Percentiles rank a stretch among this genome's conserved stretches.
These are phyloP conservation scores for Aegotheles bennettii DNA, from an alignment of 2,113 vertebrate species.

Conservation along the genomic window DNA sequence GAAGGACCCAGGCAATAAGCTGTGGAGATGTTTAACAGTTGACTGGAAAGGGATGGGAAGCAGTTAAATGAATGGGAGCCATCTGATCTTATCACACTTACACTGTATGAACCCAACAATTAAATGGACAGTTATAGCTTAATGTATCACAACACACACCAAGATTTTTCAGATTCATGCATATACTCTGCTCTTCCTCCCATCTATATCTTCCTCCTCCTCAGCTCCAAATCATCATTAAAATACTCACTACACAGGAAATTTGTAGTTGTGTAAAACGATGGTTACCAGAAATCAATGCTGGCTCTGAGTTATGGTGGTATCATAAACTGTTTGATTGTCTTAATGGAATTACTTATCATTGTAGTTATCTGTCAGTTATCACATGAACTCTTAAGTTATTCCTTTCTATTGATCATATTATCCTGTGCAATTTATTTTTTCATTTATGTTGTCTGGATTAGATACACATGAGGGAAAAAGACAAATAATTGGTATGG, in stretches of 20 bases:
- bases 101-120: background rate
- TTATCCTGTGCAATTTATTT: background rate
- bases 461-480: background rate
- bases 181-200: background rate
- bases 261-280: background rate
- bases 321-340: background rate
- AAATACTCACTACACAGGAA: background rate
- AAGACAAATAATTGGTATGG: background rate
- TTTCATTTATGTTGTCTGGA: background rate
- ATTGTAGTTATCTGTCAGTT: conserved; percentile 22
- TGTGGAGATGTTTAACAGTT: background rate
- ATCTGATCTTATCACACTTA: background rate
- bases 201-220: background rate
- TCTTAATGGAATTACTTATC: background rate
- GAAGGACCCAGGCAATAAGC: background rate
- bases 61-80: conserved; percentile 25
- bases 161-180: background rate
- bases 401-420: background rate
- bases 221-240: background rate
- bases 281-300: conserved; percentile 4
- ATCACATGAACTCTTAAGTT: background rate
- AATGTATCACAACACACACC: background rate
- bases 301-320: background rate
- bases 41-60: background rate
- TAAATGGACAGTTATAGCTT: conserved; percentile 2